Conservation (phyloP, 2,113 vertebrate genomes). For the Chaetodon auriga region DNA sequence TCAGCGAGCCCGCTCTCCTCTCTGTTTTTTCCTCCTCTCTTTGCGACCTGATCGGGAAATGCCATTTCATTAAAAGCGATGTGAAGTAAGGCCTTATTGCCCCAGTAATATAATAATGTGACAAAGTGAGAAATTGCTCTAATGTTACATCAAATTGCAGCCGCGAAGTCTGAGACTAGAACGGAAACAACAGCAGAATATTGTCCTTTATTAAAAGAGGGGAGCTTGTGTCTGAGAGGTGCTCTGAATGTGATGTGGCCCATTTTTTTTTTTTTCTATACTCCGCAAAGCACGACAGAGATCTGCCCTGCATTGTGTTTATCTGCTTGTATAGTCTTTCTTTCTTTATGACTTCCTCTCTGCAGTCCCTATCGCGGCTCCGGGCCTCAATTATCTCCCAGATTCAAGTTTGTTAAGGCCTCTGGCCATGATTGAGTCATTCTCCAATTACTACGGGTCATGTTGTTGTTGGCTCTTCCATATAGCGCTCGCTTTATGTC, state of each 20-base stretch:
- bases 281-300: slow-evolving; percentile 13
- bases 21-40: background rate
- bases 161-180: slow-evolving; percentile 5
- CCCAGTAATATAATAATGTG: slow-evolving; percentile 32
- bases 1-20: slow-evolving; percentile 13
- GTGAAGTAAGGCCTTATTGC: slow-evolving; percentile 30
- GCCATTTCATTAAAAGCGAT: slow-evolving; percentile 45
- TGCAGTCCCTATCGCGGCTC: slow-evolving; percentile 11
- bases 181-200: slow-evolving; percentile 25
- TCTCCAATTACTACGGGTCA: slow-evolving; percentile 38
- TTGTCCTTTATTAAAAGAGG: slow-evolving; percentile 38
- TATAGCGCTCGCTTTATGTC: slow-evolving; percentile 33
- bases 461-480: slow-evolving; percentile 28
- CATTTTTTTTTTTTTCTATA: slow-evolving; percentile 18
- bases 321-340: background rate
- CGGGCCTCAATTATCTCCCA: slow-evolving; percentile 52
- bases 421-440: slow-evolving; percentile 55
- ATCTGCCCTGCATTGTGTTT: slow-evolving; percentile 24
- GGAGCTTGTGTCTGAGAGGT: slow-evolving; percentile 31
- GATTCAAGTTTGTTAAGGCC: slow-evolving; percentile 46
- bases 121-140: slow-evolving; percentile 48
- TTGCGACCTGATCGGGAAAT: slow-evolving; percentile 36
- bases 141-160: slow-evolving; percentile 29
- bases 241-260: slow-evolving; percentile 9
- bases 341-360: slow-evolving; percentile 27